Evolutionary conservation across 1,140 invertebrate species (phyloP), one percentile per base, ranked within the genome.

Genomic region (Halictus rubicundus): DNA sequence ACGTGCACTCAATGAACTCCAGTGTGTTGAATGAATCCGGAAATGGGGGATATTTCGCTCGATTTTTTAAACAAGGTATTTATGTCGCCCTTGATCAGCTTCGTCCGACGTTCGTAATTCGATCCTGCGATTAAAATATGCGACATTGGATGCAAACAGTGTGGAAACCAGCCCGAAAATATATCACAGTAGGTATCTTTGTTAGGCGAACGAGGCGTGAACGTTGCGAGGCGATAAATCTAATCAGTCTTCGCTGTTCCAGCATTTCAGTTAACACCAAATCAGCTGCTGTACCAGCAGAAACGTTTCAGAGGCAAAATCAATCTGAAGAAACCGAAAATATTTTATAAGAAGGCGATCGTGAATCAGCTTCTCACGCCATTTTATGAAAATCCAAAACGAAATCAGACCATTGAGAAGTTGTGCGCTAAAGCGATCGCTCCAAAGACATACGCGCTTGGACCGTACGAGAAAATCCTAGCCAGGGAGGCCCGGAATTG

Each of bases 321-420:
- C 46, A 96, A 97, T 88, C 95, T 97, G 64, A 95, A 96, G 89
- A 95, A 94, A 80, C 96, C 96, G 1, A 94, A 94, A 89, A 91
- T 94, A 69, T 95, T 95, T 25, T 96, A 94, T 88, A 93, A 94
- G 80, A 94, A 94, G 76, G 94, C 94, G 42, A 92, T 94, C 77
- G 91, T 96, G 19, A 89, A 96, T 61, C 94, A 95, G 83, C 92
- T 96, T 57, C 89, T 95, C 1, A 94, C 94, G 82, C 96, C 96
- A 0, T 94, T 92, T 59, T 95, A 94, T 88, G 84, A 91, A 10
- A 93, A 92, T 82, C 88, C 89, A n/a, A 88, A 91, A 1, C 81
- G 88, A 78, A 73, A 76, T 19, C 91, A 90, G 79, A 79, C 76
- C 6, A 80, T 85, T 9, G 75, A 87, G 8, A 92, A 94, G 79